These are phyloP conservation scores for Fabriciana adippe DNA, from an alignment of 2,888 invertebrate species.

Conservation along the genomic window DNA sequence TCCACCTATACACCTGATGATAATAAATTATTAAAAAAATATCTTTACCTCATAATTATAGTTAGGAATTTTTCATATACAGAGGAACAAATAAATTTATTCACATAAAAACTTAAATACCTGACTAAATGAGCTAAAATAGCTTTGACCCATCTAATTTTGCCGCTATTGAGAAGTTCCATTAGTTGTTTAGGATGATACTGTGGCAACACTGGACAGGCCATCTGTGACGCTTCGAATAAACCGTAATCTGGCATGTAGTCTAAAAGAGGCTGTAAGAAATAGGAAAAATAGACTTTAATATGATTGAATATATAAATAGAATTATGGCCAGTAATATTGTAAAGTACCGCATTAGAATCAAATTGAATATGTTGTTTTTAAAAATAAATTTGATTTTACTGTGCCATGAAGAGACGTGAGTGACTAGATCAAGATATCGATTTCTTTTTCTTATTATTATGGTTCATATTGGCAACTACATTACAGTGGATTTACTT, in stretches of 20 bases:
- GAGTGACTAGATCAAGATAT: too few relatives aligned
- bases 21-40: not conserved
- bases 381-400: too few relatives aligned
- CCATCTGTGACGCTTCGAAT: constrained; percentile 98
- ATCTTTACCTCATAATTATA: not conserved
- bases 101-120: constrained; percentile 56
- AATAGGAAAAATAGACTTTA: constrained; percentile 8
- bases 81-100: not conserved
- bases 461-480: too few relatives aligned
- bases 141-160: constrained; percentile 98
- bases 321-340: too few relatives aligned
- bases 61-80: too few relatives aligned
- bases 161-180: constrained; percentile 98
- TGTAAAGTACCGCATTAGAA: too few relatives aligned
- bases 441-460: too few relatives aligned
- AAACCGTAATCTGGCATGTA: constrained; percentile 97
- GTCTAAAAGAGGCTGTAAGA: constrained; percentile 81
- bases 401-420: too few relatives aligned
- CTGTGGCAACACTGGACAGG: constrained; percentile 98
- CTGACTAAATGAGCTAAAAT: constrained; percentile 98
- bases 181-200: constrained; percentile 99
- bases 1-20: constrained; percentile 84
- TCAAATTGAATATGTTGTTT: too few relatives aligned
- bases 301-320: not conserved
- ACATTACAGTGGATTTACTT: too few relatives aligned